Base-by-base conservation (phyloP, 2,888 invertebrate genomes). In the Latrodectus elegans region DNA sequence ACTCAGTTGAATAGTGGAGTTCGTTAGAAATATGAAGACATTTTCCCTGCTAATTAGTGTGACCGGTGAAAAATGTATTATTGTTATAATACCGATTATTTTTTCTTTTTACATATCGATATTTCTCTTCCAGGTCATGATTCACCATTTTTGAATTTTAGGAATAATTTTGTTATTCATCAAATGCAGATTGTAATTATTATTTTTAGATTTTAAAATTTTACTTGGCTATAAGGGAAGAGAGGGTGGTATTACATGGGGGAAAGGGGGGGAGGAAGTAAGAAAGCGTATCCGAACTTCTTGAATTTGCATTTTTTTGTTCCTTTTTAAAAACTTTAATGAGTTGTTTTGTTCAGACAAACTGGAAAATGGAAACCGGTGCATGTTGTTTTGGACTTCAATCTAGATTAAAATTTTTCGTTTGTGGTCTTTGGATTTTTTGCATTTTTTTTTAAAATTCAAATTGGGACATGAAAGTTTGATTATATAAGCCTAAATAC, bases 1-100 rank as follows among this genome's bases (percentile, higher is more conserved):
- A 38, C 38, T 38, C 38, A 2, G 1, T 38, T 38, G 38, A 38
- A 38, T 38, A 38, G 38, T 38, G 38, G 75, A 26, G 71, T 67
- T 77, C 67, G 84, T 84, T 84, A 73, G 84, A 73, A 72, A 77
- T 73, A 52, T 14, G 84, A 84, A 38, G 65, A 65, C 76, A 65
- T 64, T 60, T 38, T 26, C 12, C 52, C 77, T 17, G 52, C 72
- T 84, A 77, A 84, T 84, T 84, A 84, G 84, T 65, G 15, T 38
- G 72, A 67, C 73, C 22, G 81, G 49, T 49, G 71, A n/a, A 49
- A 71, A 71, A 55, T 74, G 11, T 73, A 53, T 67, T 74, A 53
- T 68, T 73, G 15, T 55, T 38, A 38, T 4, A 6, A 38, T 38
- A 38, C 38, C 38, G 38, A 38, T 38, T 38, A 38, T 38, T 38